Base-by-base conservation (phyloP, 23 tunicate species). In the Diplosoma virens region DNA sequence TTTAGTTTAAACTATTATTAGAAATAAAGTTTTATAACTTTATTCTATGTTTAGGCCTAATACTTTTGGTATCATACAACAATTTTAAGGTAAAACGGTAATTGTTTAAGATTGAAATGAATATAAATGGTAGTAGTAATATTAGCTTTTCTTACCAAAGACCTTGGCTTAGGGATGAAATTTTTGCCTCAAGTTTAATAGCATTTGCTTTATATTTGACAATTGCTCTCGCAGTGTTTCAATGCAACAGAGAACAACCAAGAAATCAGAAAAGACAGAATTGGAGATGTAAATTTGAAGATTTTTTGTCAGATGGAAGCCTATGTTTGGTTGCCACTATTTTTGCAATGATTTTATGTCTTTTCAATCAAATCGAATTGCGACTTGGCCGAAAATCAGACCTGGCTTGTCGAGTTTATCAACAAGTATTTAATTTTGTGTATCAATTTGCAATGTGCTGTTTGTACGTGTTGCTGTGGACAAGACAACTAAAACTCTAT, bases 141-240 rank as follows among this genome's bases (percentile, higher is more conserved):
- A n/a, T n/a, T n/a, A n/a, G n/a, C n/a, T n/a, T n/a, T 41, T 41
- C 14, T 7, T 41, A 33, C 17, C 27, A 52, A 27, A 7, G 79
- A 75, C 66, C 45, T 4, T 75, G 79, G 79, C 23, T 75, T 11
- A 65, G 79, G 0, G 79, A 75, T 22, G 79, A 75, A 36, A 75
- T 75, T 33, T 30, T 75, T 30, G 61, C 79, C 6, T 20, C 79
- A 3, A 23, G 6, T 26, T 52, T 54, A 2, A 75, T 66, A 26
- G 25, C 27, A 33, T 9, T 75, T 5, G 45, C 79, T 0, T 14
- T 75, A 6, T 75, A 75, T 29, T 32, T 75, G 66, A 66, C 50
- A 1, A 36, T 75, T 22, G 20, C 35, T 21, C 33, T 75, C 41
- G 22, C 66, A 7, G 31, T 75, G 1, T 75, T 52, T 29, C 41